Evolutionary conservation across 1,140 invertebrate species (phyloP).

Genomic region (Platyura marginata): DNA sequence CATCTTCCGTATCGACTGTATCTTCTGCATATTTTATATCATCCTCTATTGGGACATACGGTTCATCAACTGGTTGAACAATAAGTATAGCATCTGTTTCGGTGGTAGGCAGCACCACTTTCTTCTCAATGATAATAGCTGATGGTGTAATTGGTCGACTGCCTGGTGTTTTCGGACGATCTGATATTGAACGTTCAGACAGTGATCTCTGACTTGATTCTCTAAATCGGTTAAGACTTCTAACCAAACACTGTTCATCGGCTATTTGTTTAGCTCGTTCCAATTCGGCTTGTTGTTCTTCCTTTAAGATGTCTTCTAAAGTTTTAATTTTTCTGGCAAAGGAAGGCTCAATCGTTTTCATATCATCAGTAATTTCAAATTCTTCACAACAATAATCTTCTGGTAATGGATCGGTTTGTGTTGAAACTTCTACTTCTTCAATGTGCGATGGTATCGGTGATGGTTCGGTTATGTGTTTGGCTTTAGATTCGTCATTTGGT

Average conservation of each 20-base stretch:
- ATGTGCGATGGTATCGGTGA: slow-evolving; percentile 12
- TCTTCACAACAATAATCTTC: slow-evolving; percentile 55
- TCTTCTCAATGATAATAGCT: slow-evolving; percentile 34
- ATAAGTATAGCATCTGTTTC: slow-evolving; percentile 33
- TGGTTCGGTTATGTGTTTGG: no score
- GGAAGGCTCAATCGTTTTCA: slow-evolving; percentile 16
- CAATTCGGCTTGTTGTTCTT: slow-evolving; percentile 10
- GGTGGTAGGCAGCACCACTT: slow-evolving; percentile 23
- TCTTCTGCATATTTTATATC: background rate
- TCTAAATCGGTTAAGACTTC: slow-evolving; percentile 24
- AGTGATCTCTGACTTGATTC: slow-evolving; percentile 31
- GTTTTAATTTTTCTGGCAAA: slow-evolving; percentile 12
- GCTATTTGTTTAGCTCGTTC: slow-evolving; percentile 10
- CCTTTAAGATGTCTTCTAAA: slow-evolving; percentile 17
- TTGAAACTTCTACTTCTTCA: slow-evolving; percentile 50
- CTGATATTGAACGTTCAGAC: slow-evolving; percentile 29
- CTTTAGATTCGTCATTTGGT: slow-evolving; percentile 2
- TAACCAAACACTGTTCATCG: slow-evolving; percentile 23
- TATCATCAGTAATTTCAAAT: slow-evolving; percentile 31
- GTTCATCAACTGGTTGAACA: slow-evolving; percentile 26
- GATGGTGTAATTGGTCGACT: slow-evolving; percentile 33
- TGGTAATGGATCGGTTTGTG: slow-evolving; percentile 62
- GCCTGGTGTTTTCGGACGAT: slow-evolving; percentile 28
- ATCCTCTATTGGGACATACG: background rate
- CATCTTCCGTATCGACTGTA: background rate